These are phyloP conservation scores for Oncorhynchus kisutch DNA, from an alignment of 2,113 vertebrate species.

Conservation along the genomic window DNA sequence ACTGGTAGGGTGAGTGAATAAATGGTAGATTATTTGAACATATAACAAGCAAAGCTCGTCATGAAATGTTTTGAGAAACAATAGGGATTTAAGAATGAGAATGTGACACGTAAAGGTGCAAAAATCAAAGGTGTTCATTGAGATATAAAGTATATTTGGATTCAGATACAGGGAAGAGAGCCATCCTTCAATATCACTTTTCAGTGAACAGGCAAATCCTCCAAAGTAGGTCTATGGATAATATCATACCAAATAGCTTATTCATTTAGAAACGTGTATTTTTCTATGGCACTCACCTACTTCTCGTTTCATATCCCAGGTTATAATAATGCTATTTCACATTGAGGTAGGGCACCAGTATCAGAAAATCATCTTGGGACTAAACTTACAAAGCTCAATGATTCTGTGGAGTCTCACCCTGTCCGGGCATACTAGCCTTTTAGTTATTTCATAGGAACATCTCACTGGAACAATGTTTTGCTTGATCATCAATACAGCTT, in stretches of 20 bases:
- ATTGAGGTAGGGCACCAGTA: background rate
- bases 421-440: background rate
- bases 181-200: constrained; percentile 79
- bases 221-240: background rate
- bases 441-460: too few species aligned
- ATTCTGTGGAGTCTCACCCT: background rate
- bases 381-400: background rate
- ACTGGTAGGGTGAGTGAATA: constrained; percentile 30
- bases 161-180: constrained; percentile 31
- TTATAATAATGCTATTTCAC: background rate
- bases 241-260: background rate
- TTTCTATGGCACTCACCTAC: background rate
- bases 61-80: constrained; percentile 50
- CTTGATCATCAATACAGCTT: background rate
- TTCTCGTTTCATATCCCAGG: background rate
- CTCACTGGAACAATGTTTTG: background rate
- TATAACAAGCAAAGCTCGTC: constrained; percentile 28
- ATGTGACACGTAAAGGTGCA: constrained; percentile 18
- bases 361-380: background rate
- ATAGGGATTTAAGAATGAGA: constrained; percentile 19
- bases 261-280: background rate
- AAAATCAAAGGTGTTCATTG: constrained; percentile 30
- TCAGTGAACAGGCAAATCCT: constrained; percentile 46
- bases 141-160: background rate
- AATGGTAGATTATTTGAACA: constrained; percentile 42